A percentile compares a stretch with the other conserved stretches of the same genome.
Evolutionary conservation across 2,797 vertebrate genomes (phyloP).

Genomic region (Triplophysa yarkandensis): DNA sequence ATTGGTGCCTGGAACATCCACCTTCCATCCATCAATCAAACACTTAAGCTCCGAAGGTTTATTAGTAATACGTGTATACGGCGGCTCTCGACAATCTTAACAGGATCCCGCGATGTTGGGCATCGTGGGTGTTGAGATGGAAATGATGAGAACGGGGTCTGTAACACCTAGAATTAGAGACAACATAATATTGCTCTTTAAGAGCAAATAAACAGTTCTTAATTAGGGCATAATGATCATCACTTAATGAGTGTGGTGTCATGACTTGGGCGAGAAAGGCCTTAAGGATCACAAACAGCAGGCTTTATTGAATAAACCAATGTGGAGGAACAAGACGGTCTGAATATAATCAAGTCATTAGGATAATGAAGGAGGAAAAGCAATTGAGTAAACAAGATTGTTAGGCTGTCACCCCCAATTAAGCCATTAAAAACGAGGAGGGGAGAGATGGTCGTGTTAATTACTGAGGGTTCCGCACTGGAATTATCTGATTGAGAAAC

Average conservation of each 20-base stretch:
- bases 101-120: conserved; percentile 48
- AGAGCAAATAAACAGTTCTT: conserved; percentile 51
- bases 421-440: conserved; percentile 87
- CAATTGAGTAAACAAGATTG: conserved; percentile 97
- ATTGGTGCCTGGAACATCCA: conserved; percentile 79
- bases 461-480: conserved; percentile 82
- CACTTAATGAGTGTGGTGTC: conserved; percentile 18
- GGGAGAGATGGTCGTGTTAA: conserved; percentile 85
- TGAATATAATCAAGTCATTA: conserved; percentile 76
- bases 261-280: neutral
- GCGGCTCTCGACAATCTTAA: conserved; percentile 49
- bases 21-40: conserved; percentile 84
- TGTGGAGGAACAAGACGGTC: conserved; percentile 73
- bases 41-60: conserved; percentile 75
- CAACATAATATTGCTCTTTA: neutral
- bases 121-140: neutral
- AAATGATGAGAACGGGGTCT: conserved; percentile 27
- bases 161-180: neutral
- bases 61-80: conserved; percentile 65
- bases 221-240: conserved; percentile 46
- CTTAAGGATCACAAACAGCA: conserved; percentile 16
- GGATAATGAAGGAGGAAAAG: conserved; percentile 96
- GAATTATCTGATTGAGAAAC: conserved; percentile 89
- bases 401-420: conserved; percentile 96
- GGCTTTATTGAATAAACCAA: conserved; percentile 65